Base-by-base conservation (phyloP, 2,888 invertebrate genomes). In the Microctonus hyperodae region DNA sequence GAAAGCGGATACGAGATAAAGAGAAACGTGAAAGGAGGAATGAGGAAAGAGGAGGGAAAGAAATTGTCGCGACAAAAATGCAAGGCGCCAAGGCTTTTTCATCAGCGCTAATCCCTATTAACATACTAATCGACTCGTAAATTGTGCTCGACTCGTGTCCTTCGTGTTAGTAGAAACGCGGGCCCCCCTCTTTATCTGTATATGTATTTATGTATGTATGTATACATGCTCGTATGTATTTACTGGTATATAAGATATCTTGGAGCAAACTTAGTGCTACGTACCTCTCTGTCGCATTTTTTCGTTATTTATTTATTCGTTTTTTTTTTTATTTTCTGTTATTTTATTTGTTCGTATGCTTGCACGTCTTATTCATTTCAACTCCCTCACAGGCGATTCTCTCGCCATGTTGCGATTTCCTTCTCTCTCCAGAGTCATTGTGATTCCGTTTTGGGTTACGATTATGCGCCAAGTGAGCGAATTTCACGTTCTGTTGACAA, bases 81-180 rank as follows among this genome's bases (percentile, higher is more conserved):
- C 70, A 69, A 70, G 71, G 71, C 68, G 67, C 68, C 74, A 75
- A 75, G 76, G 74, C 71, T 76, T 66, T 69, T 70, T 64, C 70
- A 71, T 67, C 53, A 65, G 71, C 71, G 72, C 77, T 76, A 78
- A 76, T 76, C 72, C 74, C 72, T 70, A 78, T 78, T 78, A 78
- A 74, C 74, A 78, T 78, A 76, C 76, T 78, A 78, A 78, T 78
- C 76, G 78, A 75, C 74, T 77, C 78, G 76, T 78, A 78, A 77
- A 78, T 78, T 73, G 73, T 67, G 64, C 70, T 58, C 65, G 59
- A 70, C 65, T 67, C 68, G 71, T 72, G 73, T 74, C 70, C 74
- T 66, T 68, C 58, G 56, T 28, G 33, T 61, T 40, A 37, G 65
- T 66, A 55, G 31, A 61, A 61, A 53, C 25, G 31, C 23, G 16